These are phyloP conservation scores for Epistrophe eligans DNA, from an alignment of 2,888 invertebrate species.

Conservation along the genomic window DNA sequence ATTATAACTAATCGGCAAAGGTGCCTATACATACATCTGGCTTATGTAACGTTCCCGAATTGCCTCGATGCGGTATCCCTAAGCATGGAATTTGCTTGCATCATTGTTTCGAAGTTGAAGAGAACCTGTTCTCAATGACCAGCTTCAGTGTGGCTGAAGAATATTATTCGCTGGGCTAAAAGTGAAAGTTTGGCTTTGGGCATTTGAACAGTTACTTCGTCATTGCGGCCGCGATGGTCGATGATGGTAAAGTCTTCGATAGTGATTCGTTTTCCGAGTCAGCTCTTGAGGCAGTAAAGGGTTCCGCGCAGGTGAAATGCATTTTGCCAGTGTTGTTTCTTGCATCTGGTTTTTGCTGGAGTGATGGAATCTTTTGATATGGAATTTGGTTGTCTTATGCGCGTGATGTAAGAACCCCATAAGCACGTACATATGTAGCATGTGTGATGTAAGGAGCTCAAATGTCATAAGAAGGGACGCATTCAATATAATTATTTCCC, in stretches of 20 bases:
- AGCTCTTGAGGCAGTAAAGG: slow-evolving; percentile 41
- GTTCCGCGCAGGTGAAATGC: slow-evolving; percentile 71
- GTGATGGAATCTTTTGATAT: slow-evolving; percentile 18
- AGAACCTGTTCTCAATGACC: slow-evolving; percentile 66
- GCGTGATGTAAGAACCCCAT: slow-evolving; percentile 48
- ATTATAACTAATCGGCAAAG: background rate
- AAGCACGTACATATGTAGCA: slow-evolving; percentile 35
- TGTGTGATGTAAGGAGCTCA: slow-evolving; percentile 50
- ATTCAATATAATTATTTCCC: slow-evolving; percentile 40
- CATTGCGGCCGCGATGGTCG: background rate
- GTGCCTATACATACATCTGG: background rate
- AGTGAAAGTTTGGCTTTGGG: slow-evolving; percentile 71
- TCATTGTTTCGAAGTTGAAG: slow-evolving; percentile 19
- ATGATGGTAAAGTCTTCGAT: slow-evolving; percentile 9
- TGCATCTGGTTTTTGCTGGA: background rate
- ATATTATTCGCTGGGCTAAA: slow-evolving; percentile 49
- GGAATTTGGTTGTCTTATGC: slow-evolving; percentile 47
- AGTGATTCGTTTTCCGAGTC: background rate
- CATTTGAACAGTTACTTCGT: slow-evolving; percentile 28
- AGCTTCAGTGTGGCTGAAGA: slow-evolving; percentile 38
- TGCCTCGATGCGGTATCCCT: slow-evolving; percentile 34
- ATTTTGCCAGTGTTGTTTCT: slow-evolving; percentile 47
- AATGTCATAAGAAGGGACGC: slow-evolving; percentile 34
- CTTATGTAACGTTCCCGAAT: slow-evolving; percentile 56
- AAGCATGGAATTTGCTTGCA: slow-evolving; percentile 49